Conservation (phyloP, 2,113 vertebrate genomes). For the Oncorhynchus kisutch region DNA sequence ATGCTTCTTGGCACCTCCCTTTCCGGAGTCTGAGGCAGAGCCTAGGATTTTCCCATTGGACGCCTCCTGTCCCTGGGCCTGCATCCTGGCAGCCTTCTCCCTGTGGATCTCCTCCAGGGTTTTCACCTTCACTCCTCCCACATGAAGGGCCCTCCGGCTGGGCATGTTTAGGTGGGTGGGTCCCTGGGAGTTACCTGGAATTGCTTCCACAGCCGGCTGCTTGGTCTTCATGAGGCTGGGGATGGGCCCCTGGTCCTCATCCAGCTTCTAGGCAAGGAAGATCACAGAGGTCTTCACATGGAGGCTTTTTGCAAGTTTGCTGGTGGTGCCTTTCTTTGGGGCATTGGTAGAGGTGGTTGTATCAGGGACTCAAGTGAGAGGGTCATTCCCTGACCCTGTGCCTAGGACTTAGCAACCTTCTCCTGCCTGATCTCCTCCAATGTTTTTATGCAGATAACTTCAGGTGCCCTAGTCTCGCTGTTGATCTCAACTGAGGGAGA, state of each 20-base stretch:
- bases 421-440: slow-evolving; percentile 88
- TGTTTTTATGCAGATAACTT: slow-evolving; percentile 79
- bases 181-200: slow-evolving; percentile 11
- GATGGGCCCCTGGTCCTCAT: slow-evolving; percentile 20
- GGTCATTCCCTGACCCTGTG: not conserved
- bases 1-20: slow-evolving; percentile 46
- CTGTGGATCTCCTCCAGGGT: slow-evolving; percentile 90
- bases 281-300: slow-evolving; percentile 77
- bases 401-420: slow-evolving; percentile 75
- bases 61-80: slow-evolving; percentile 46
- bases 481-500: slow-evolving; percentile 56
- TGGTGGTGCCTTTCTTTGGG: slow-evolving; percentile 39
- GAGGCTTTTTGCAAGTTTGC: slow-evolving; percentile 35
- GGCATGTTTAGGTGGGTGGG: not conserved
- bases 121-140: slow-evolving; percentile 78
- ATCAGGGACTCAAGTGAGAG: slow-evolving; percentile 14
- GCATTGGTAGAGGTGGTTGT: slow-evolving; percentile 26
- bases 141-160: not conserved
- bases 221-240: slow-evolving; percentile 14
- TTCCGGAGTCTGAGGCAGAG: not conserved
- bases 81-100: slow-evolving; percentile 84
- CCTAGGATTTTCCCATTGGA: slow-evolving; percentile 27
- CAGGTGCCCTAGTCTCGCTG: slow-evolving; percentile 43
- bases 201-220: slow-evolving; percentile 1
- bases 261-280: slow-evolving; percentile 73